Evolutionary conservation across 2,113 vertebrate species (phyloP).

Genomic region (Pavo muticus): DNA sequence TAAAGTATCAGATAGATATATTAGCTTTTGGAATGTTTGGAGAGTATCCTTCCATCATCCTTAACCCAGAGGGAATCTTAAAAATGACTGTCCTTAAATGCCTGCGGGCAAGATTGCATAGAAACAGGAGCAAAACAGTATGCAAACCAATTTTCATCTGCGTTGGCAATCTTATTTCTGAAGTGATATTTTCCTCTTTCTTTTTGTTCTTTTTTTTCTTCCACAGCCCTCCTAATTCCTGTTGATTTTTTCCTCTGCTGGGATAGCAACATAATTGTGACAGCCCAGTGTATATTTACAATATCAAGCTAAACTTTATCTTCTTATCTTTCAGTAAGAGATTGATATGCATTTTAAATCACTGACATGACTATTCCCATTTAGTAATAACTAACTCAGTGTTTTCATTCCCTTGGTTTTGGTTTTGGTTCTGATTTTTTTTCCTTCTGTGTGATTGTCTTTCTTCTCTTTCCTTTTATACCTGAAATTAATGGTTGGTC

Average conservation of each 20-base stretch:
- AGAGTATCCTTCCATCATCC: not conserved
- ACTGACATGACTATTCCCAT: not conserved
- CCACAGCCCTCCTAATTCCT: not conserved
- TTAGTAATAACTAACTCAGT: not conserved
- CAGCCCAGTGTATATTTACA: not conserved
- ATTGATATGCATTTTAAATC: not conserved
- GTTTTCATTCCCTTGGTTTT: not conserved
- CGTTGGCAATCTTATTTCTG: not conserved
- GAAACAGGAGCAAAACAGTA: not conserved
- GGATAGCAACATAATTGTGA: not conserved
- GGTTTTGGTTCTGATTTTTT: not conserved
- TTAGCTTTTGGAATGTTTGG: not conserved
- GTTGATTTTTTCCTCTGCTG: not conserved
- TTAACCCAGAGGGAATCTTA: not conserved
- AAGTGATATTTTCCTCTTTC: not conserved
- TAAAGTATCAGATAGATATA: not conserved
- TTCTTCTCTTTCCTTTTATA: not conserved
- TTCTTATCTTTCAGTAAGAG: not conserved
- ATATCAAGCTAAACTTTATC: not conserved
- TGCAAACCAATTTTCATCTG: not conserved
- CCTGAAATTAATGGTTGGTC: not conserved
- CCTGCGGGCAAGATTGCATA: not conserved
- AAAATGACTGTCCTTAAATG: not conserved
- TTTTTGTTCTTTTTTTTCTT: not conserved
- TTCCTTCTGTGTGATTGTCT: not conserved